Evolutionary conservation across 2,797 vertebrate genomes (phyloP), one percentile per base, ranked within the genome.

Genomic region (Muraenolepis orangiensis): DNA sequence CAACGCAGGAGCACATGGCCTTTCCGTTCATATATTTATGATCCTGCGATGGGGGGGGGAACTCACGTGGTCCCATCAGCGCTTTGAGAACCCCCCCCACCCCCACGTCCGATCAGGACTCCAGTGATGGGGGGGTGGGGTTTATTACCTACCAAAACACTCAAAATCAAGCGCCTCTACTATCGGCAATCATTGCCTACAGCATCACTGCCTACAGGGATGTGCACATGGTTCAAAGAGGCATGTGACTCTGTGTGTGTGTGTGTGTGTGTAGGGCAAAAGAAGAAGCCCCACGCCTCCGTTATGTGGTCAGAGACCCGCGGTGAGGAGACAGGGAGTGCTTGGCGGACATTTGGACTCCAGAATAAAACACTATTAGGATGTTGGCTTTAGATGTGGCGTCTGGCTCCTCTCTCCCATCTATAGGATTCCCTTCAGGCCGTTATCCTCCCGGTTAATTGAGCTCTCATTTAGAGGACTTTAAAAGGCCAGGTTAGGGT

Each of bases 401-500:
- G 31, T 66, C 66, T 57, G 18, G 34, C 64, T 42, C 57, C 78
- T 84, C 69, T 13, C 78, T 87, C 76, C 30, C 70, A 75, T 78
- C 76, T 79, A 80, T 67, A 80, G 77, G 71, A 84, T 80, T 82
- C 74, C 72, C 77, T 70, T 81, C 79, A 31, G 66, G 80, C 79
- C 64, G 28, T 77, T 57, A 76, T 80, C 71, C 76, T 71, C 30
- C 20, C 74, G 82, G 79, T 82, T 87, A 87, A 85, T 77, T 80
- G 67, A 42, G 76, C 79, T 79, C 82, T 78, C 81, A 87, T 88
- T 90, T 76, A 83, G 72, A 87, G 80, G 78, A 84, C 81, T 85
- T 84, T 76, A 57, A 75, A n/a, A 80, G 51, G 16, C 28, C 1
- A 26, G 23, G 64, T 12, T 66, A 26, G 28, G 69, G 8, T n/a